A percentile compares a stretch with the other conserved stretches of the same genome.
phyloP scores from a whole-genome alignment of 2,113 vertebrate species.

The Beaufortia kweichowensis region DNA sequence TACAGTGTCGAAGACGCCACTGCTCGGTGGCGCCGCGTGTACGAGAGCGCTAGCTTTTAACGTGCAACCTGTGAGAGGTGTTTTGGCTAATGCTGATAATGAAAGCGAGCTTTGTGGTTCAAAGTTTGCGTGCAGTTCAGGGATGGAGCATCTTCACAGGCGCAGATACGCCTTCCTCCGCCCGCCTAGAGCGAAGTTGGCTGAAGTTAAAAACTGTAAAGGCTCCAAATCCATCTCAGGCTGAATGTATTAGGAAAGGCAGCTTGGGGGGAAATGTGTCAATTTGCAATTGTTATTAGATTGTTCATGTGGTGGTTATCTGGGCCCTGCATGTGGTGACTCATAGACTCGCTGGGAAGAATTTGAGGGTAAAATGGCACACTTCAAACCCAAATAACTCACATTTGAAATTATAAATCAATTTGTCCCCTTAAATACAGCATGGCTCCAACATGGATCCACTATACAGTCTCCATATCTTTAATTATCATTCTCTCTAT shows the following conservation, averaged over 20 bases:
- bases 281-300: conserved; percentile 63
- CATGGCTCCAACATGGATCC: conserved; percentile 48
- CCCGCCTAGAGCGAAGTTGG: conserved; percentile 51
- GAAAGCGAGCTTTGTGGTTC: conserved; percentile 40
- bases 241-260: conserved; percentile 51
- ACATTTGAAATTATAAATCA: conserved; percentile 58
- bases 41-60: background rate
- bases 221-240: conserved; percentile 55
- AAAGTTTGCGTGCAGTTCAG: conserved; percentile 38
- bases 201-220: conserved; percentile 51
- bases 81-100: conserved; percentile 23
- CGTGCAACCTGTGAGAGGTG: background rate
- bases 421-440: conserved; percentile 51
- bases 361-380: conserved; percentile 46
- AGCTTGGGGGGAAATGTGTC: conserved; percentile 55
- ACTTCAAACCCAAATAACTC: conserved; percentile 55
- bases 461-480: conserved; percentile 39
- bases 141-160: conserved; percentile 41
- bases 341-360: conserved; percentile 53
- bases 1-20: background rate
- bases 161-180: conserved; percentile 25
- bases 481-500: background rate
- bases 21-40: background rate
- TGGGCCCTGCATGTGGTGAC: conserved; percentile 49
- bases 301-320: conserved; percentile 59